Conservation (phyloP, 2,888 invertebrate species). For the Agrenia bidenticulata region DNA sequence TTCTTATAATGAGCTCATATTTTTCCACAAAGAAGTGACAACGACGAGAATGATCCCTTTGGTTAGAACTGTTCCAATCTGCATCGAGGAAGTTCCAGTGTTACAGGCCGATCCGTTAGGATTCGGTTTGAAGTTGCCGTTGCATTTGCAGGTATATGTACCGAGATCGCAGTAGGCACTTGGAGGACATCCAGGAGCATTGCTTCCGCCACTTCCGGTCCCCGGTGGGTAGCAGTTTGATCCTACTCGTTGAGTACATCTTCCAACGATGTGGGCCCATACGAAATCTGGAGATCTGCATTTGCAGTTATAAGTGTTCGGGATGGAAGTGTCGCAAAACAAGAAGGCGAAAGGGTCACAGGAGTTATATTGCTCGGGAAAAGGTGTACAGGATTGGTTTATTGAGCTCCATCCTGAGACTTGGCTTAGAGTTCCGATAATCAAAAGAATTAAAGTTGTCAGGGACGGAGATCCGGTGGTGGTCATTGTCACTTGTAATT, state of each 20-base stretch:
- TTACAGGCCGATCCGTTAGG: constrained; percentile 18
- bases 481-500: no score
- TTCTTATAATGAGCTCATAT: neutral
- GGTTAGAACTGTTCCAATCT: neutral
- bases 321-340: neutral
- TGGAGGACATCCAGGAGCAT: constrained; percentile 15
- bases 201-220: neutral
- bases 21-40: neutral
- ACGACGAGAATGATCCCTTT: neutral
- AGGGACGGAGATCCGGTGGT: no score
- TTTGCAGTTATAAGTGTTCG: neutral
- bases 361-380: constrained; percentile 1
- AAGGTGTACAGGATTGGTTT: constrained; percentile 15
- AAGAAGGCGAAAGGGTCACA: constrained; percentile 16
- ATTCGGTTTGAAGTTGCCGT: constrained; percentile 1
- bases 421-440: neutral
- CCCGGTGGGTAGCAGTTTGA: neutral
- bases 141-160: constrained; percentile 10
- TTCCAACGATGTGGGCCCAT: constrained; percentile 7
- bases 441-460: no score
- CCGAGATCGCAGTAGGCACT: constrained; percentile 7
- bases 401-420: constrained; percentile 13
- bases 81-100: neutral
- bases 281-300: constrained; percentile 14
- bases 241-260: constrained; percentile 13